These are phyloP conservation scores for Glossophaga mutica DNA, from an alignment of 2,797 vertebrate species.

Conservation along the genomic window DNA sequence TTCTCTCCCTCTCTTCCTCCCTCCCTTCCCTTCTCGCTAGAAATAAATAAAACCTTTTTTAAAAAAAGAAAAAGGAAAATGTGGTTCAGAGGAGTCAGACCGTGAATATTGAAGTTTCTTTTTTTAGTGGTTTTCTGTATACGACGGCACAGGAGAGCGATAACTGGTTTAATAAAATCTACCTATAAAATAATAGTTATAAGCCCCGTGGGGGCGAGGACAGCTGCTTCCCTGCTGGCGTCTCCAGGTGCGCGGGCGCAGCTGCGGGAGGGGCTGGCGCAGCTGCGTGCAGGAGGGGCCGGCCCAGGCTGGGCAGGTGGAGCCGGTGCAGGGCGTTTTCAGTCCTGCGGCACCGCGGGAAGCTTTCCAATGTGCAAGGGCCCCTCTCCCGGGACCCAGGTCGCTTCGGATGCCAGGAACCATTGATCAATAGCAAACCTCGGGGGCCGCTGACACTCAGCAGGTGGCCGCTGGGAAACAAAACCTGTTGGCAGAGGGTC, in stretches of 20 bases:
- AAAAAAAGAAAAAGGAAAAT: neutral
- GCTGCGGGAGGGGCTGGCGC: neutral
- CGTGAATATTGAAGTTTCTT: neutral
- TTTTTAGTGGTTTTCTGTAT: neutral
- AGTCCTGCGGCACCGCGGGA: neutral
- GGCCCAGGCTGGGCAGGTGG: neutral
- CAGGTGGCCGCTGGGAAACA: conserved; percentile 52
- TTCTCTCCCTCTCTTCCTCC: too few relatives aligned
- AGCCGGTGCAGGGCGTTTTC: fast-evolving
- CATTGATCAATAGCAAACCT: neutral
- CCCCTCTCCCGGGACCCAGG: neutral
- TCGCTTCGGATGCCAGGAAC: neutral
- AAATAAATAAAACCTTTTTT: too few relatives aligned
- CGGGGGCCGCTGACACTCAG: neutral
- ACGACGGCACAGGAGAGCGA: neutral
- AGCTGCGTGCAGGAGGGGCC: fast-evolving
- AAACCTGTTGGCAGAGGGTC: neutral
- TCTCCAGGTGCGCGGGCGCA: neutral
- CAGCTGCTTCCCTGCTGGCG: neutral
- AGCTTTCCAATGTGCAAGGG: neutral
- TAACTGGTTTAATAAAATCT: neutral
- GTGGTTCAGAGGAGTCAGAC: neutral
- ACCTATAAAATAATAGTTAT: neutral
- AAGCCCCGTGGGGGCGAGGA: fast-evolving
- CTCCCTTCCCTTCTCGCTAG: too few relatives aligned